Percentiles rank a stretch among this genome's conserved stretches.
These are phyloP conservation scores for Oncorhynchus masou DNA, from an alignment of 2,113 vertebrate genomes.

Conservation along the genomic window DNA sequence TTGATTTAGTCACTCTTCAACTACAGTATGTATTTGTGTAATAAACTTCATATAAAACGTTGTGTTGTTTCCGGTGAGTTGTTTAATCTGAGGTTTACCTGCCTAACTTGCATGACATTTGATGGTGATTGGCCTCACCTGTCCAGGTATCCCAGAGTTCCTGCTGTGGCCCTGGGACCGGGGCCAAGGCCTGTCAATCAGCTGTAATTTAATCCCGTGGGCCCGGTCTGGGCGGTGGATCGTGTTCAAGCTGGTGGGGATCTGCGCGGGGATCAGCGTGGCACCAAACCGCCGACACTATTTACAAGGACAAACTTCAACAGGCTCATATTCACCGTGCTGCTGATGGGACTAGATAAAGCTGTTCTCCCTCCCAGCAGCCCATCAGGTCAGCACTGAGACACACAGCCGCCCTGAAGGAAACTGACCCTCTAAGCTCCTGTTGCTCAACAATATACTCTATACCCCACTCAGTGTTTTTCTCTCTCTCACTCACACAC, in stretches of 20 bases:
- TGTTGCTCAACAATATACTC: not conserved
- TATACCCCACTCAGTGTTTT: not conserved
- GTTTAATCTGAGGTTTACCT: not conserved
- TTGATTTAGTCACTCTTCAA: not conserved
- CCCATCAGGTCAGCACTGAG: not conserved
- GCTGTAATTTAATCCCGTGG: slow-evolving; percentile 81
- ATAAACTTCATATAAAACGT: not conserved
- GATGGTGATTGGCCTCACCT: slow-evolving; percentile 40
- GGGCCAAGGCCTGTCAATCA: slow-evolving; percentile 82
- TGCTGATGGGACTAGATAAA: slow-evolving; percentile 67
- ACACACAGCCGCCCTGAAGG: not conserved
- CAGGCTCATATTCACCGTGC: slow-evolving; percentile 65
- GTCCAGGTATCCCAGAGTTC: slow-evolving; percentile 62
- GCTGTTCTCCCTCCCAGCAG: slow-evolving; percentile 8
- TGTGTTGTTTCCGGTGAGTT: not conserved
- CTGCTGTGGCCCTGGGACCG: slow-evolving; percentile 72
- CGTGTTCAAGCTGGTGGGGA: slow-evolving; percentile 81
- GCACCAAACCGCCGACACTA: slow-evolving; percentile 80
- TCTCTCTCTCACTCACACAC: not conserved
- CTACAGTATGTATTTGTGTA: not conserved
- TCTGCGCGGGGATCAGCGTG: slow-evolving; percentile 71
- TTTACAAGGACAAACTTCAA: slow-evolving; percentile 74
- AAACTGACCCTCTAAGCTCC: not conserved
- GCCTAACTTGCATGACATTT: not conserved
- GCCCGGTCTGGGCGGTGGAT: slow-evolving; percentile 76